Evolutionary conservation across 2,888 invertebrate species (phyloP).

Genomic region (Mesorhabditis belari): DNA sequence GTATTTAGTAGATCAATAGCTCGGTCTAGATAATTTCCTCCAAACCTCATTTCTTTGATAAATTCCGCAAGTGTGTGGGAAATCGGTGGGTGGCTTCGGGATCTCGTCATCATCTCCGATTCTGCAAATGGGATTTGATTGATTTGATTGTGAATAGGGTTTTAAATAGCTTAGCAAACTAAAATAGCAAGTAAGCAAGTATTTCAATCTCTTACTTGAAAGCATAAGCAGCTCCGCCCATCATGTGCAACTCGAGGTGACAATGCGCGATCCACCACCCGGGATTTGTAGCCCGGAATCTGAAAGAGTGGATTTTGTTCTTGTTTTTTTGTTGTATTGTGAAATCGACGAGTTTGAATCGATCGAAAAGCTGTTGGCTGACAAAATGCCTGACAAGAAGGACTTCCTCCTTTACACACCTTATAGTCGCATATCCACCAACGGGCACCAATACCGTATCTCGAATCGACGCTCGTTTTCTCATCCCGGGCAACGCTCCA

Average conservation of each 20-base stretch:
- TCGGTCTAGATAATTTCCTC: no score
- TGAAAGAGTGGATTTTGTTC: constrained; percentile 2
- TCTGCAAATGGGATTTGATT: not conserved
- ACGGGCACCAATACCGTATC: constrained; percentile 52
- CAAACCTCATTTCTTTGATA: constrained; percentile 19
- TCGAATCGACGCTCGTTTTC: not conserved
- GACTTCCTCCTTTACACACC: constrained; percentile 19
- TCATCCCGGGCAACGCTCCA: not conserved
- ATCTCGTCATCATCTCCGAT: constrained; percentile 40
- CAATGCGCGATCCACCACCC: constrained; percentile 53
- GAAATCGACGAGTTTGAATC: not conserved
- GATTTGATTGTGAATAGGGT: not conserved
- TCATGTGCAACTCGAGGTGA: constrained; percentile 46
- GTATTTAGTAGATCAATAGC: no score
- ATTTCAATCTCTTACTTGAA: constrained; percentile 12
- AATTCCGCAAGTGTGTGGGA: constrained; percentile 34
- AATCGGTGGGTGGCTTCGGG: constrained; percentile 31
- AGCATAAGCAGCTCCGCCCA: constrained; percentile 51
- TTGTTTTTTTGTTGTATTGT: not conserved
- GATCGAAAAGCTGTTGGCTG: not conserved
- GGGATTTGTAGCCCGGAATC: constrained; percentile 52
- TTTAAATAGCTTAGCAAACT: not conserved
- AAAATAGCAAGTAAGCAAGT: not conserved
- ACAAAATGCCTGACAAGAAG: not conserved
- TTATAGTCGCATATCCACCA: constrained; percentile 52